phyloP scores from a whole-genome alignment of 2,113 vertebrate species.

The Calidris pygmaea region DNA sequence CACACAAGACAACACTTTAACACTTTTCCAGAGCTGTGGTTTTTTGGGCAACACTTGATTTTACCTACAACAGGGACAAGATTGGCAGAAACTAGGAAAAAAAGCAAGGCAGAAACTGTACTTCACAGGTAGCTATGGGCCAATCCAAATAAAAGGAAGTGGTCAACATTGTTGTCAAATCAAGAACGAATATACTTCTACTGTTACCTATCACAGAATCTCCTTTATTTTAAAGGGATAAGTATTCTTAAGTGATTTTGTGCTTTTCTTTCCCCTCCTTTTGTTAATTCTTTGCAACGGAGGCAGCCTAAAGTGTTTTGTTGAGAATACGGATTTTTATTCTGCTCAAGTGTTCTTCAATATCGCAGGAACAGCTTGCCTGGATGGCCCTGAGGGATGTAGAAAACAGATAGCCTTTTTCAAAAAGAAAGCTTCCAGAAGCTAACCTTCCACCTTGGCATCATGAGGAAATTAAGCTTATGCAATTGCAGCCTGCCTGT shows the following conservation, averaged over 20 bases:
- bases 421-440: background rate
- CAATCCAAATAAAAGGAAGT: background rate
- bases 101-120: background rate
- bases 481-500: background rate
- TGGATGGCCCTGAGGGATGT: background rate
- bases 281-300: background rate
- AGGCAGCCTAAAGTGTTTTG: background rate
- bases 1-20: background rate
- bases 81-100: background rate
- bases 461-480: fast-evolving
- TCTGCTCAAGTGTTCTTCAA: background rate
- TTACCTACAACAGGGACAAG: background rate
- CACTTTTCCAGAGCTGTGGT: background rate
- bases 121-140: background rate
- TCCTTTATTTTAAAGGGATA: background rate
- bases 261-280: background rate
- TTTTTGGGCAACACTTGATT: background rate
- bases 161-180: background rate
- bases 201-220: background rate
- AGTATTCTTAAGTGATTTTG: background rate
- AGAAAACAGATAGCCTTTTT: background rate
- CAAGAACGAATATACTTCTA: background rate
- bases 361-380: background rate
- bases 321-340: background rate
- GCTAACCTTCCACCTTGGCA: background rate